These are phyloP conservation scores for Diorhabda elongata DNA, from an alignment of 1,140 invertebrate genomes.

Conservation along the genomic window DNA sequence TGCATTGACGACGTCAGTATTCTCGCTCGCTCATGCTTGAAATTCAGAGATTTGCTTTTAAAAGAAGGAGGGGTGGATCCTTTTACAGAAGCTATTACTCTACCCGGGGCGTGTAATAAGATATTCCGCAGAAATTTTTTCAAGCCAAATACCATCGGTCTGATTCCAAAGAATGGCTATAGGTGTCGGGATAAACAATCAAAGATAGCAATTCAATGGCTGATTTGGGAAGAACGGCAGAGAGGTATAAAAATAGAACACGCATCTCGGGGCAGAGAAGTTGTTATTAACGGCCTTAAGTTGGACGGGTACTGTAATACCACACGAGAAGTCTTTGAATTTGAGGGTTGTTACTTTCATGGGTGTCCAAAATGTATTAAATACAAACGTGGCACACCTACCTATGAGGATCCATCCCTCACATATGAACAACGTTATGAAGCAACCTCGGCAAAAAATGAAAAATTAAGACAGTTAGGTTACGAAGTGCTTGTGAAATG, in stretches of 20 bases:
- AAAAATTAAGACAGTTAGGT: not conserved
- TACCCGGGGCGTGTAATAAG: conserved; percentile 19
- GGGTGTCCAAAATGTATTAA: conserved; percentile 7
- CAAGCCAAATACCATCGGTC: conserved; percentile 20
- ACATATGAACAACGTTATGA: not conserved
- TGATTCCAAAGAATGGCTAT: conserved; percentile 17
- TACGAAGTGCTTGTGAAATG: conserved; percentile 14
- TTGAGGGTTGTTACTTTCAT: conserved; percentile 9
- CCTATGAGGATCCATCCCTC: not conserved
- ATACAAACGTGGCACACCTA: not conserved
- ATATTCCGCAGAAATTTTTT: conserved; percentile 26
- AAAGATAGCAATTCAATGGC: conserved; percentile 3
- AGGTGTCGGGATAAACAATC: not conserved
- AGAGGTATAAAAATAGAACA: conserved; percentile 19
- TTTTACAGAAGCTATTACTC: too few species aligned
- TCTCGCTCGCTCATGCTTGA: not conserved
- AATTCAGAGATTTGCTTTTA: too few species aligned
- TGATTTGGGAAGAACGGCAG: conserved; percentile 6
- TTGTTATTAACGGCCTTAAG: conserved; percentile 7
- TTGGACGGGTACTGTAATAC: conserved; percentile 14
- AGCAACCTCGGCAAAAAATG: conserved; percentile 4
- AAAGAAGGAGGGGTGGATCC: too few species aligned
- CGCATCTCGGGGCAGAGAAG: conserved; percentile 11
- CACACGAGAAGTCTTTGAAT: conserved; percentile 15
- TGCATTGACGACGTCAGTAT: conserved; percentile 22